phyloP scores from a whole-genome alignment of 2,797 vertebrate genomes.

The Merluccius polli region DNA sequence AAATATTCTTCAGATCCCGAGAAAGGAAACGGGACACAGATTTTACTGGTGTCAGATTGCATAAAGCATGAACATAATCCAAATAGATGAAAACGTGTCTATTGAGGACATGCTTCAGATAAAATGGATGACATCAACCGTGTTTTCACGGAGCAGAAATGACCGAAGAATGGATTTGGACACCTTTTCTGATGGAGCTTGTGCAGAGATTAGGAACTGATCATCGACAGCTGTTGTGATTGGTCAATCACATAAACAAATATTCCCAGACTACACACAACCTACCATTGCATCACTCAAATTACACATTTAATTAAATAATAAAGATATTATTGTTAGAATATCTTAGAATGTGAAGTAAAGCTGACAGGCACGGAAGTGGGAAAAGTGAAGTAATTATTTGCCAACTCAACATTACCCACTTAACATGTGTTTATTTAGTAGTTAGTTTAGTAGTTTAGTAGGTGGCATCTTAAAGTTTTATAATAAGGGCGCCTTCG shows the following conservation, averaged over 20 bases:
- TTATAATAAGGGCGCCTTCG: too few relatives aligned
- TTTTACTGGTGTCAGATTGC: not conserved
- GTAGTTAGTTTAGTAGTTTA: too few relatives aligned
- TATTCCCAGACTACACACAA: not conserved
- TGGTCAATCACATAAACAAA: not conserved
- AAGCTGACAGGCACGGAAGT: not conserved
- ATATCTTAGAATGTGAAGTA: not conserved
- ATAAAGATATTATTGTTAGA: not conserved
- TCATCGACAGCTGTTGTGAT: not conserved
- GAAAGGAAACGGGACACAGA: not conserved
- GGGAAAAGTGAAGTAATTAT: too few relatives aligned
- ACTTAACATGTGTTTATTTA: not conserved
- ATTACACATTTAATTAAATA: not conserved
- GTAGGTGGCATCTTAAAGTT: too few relatives aligned
- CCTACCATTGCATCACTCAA: not conserved
- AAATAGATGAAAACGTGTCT: not conserved
- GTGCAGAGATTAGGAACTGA: too few relatives aligned
- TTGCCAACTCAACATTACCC: too few relatives aligned
- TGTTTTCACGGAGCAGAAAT: too few relatives aligned
- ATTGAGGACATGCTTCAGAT: not conserved
- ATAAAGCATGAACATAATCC: not conserved
- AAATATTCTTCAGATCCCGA: not conserved
- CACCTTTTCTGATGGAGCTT: not conserved
- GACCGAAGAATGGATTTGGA: not conserved
- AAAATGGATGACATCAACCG: not conserved